These are phyloP conservation scores for Notarius lentiginosus DNA, from an alignment of 2,113 vertebrate species.

Conservation along the genomic window DNA sequence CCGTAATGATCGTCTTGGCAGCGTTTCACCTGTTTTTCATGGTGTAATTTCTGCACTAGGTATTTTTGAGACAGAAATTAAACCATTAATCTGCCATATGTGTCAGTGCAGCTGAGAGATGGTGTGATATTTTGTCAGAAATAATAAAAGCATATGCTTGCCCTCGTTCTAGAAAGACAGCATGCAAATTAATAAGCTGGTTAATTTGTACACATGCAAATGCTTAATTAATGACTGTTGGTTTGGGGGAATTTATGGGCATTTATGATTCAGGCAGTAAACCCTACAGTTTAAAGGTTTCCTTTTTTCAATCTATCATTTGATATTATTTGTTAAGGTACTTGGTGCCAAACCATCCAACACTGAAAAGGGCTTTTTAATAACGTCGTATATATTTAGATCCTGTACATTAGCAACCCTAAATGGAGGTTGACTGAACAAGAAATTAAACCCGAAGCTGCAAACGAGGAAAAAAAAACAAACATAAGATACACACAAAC, in stretches of 20 bases:
- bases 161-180: background rate
- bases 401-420: background rate
- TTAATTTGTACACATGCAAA: slow-evolving; percentile 7
- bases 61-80: slow-evolving; percentile 15
- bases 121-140: slow-evolving; percentile 3
- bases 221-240: background rate
- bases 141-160: slow-evolving; percentile 17
- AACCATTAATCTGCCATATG: slow-evolving; percentile 7
- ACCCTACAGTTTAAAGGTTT: background rate
- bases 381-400: background rate
- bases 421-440: background rate
- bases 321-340: background rate
- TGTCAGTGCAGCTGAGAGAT: background rate
- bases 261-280: background rate
- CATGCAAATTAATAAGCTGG: background rate
- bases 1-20: slow-evolving; percentile 26
- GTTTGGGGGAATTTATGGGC: background rate
- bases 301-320: background rate
- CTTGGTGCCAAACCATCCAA: slow-evolving; percentile 18
- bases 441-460: background rate
- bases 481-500: no score
- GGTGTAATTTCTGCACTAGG: slow-evolving; percentile 11
- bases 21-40: background rate
- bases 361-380: background rate
- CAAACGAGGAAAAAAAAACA: background rate